Conservation (phyloP, 92 coral and sea anemone species). For the Diadumene lineata region DNA sequence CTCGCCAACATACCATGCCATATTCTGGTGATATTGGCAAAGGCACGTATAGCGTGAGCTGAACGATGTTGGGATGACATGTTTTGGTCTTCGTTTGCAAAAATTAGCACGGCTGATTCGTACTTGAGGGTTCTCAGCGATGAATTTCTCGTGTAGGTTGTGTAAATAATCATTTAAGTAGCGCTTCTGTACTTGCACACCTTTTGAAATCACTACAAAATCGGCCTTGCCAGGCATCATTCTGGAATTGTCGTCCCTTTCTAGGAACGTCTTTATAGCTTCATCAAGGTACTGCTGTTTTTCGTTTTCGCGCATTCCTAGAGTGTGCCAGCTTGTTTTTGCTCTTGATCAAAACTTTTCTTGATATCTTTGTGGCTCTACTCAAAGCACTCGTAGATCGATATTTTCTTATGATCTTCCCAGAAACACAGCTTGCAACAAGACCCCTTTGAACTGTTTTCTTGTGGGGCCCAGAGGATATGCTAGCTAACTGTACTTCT, state of each 20-base stretch:
- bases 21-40: constrained; percentile 55
- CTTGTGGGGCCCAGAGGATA: constrained; percentile 8
- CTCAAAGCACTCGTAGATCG: constrained; percentile 26
- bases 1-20: constrained; percentile 50
- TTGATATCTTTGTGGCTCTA: constrained; percentile 26
- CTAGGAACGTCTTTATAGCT: constrained; percentile 16
- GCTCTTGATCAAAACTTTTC: constrained; percentile 15
- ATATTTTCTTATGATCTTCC: constrained; percentile 37
- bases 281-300: constrained; percentile 26
- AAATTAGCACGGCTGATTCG: constrained; percentile 26
- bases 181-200: constrained; percentile 41
- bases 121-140: constrained; percentile 34
- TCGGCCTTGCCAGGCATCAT: constrained; percentile 64
- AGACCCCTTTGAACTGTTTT: constrained; percentile 26
- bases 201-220: constrained; percentile 25
- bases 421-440: constrained; percentile 44
- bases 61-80: constrained; percentile 49
- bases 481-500: constrained; percentile 14
- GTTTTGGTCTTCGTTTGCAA: constrained; percentile 32
- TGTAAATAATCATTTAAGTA: constrained; percentile 51
- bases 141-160: constrained; percentile 7
- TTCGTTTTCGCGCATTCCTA: constrained; percentile 9
- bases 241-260: constrained; percentile 58
- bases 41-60: constrained; percentile 48
- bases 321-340: constrained; percentile 19